A percentile compares a stretch with the other conserved stretches of the same genome.
Conservation (phyloP, 2,113 vertebrate species). For the Proterorhinus semilunaris region DNA sequence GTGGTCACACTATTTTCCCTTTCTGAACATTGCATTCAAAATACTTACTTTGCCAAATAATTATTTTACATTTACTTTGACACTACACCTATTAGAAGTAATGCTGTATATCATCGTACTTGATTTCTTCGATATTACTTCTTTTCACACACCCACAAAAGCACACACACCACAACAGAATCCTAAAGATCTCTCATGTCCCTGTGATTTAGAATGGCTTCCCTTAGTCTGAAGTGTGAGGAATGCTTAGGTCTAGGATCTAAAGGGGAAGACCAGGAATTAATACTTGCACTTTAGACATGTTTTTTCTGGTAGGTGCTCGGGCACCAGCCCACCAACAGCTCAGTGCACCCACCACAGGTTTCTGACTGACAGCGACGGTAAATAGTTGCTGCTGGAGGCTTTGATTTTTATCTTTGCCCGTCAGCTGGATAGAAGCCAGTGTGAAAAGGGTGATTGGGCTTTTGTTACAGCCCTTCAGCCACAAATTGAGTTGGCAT, state of each 20-base stretch:
- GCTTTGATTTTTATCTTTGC: slow-evolving; percentile 68
- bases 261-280: slow-evolving; percentile 34
- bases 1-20: too few relatives aligned
- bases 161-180: not conserved
- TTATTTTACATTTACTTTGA: too few relatives aligned
- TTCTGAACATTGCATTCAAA: too few relatives aligned
- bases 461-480: slow-evolving; percentile 62
- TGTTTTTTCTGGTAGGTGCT: slow-evolving; percentile 38
- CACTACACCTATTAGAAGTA: too few relatives aligned
- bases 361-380: slow-evolving; percentile 68
- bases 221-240: slow-evolving; percentile 1
- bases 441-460: slow-evolving; percentile 59
- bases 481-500: slow-evolving; percentile 61
- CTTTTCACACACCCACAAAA: not conserved
- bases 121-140: not conserved
- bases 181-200: not conserved
- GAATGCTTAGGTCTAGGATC: slow-evolving; percentile 3
- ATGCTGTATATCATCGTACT: not conserved
- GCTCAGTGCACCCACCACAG: slow-evolving; percentile 38
- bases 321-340: slow-evolving; percentile 54
- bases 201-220: not conserved
- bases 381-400: slow-evolving; percentile 70
- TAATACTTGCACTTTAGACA: slow-evolving; percentile 52
- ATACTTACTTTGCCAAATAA: too few relatives aligned
- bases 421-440: slow-evolving; percentile 52